Base-by-base conservation (phyloP, 2,113 vertebrate genomes). In the Sebastes schlegelii region DNA sequence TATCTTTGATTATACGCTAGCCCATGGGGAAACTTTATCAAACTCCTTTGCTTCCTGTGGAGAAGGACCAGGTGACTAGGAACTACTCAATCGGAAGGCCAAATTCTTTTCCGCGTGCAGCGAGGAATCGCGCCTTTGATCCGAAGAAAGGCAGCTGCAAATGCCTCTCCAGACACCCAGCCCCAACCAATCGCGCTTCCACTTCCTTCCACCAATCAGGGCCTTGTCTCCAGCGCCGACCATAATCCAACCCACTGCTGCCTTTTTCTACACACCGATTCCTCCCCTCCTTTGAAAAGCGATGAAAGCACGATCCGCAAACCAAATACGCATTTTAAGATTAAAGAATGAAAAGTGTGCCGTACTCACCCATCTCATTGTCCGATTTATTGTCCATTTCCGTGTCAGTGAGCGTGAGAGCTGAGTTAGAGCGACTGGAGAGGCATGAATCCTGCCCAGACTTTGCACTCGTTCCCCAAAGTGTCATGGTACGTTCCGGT, bases 321-420 rank as follows among this genome's bases (percentile, higher is more conserved):
- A 84, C 70, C 84, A 83, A 34, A 77, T 66, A 16, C 1, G 68
- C 66, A 6, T 61, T 81, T 82, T 26, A 14, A 57, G 65, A 82
- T 71, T 12, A 26, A 60, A 60, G 74, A 82, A 84, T 13, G 69
- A 49, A 80, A 85, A 43, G 66, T 14, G 67, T 75, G 80, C 52
- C 79, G 49, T 46, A 97, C 98, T 99, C 96, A 99, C 98, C 98
- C 43, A 90, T 97, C 87, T 99, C 98, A 83, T 96, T 98, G 96
- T 99, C 98, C 6, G 97, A 99, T 94, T 98, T 99, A 96, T 99
- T 99, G 81, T 99, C 98, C 1, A 98, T 98, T 92, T 99, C 98
- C 0, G 97, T 99, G 93, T 99, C 98, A 42, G 98, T 99, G 92
- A 99, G 97, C 16, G 98, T 99, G 92, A 99, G 97, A 78, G 96